Evolutionary conservation across 92 coral and sea anemone genomes (phyloP).

Genomic region (Micromussa lordhowensis): DNA sequence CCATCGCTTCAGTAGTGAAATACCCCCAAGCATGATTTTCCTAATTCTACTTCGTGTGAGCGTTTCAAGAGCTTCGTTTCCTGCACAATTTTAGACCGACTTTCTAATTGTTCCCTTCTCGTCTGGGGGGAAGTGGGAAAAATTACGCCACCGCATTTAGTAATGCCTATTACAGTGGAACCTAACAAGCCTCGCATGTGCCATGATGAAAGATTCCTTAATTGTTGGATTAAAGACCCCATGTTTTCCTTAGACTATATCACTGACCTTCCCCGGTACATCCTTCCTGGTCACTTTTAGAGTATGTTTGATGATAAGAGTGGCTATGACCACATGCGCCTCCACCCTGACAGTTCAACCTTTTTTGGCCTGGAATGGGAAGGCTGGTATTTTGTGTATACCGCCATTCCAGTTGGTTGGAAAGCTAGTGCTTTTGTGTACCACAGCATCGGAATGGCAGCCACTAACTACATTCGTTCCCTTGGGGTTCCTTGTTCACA

Average conservation of each 20-base stretch:
- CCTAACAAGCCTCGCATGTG: too few relatives aligned
- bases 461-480: constrained; percentile 25
- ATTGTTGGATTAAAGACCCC: constrained; percentile 39
- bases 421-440: constrained; percentile 56
- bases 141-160: too few relatives aligned
- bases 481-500: constrained; percentile 4
- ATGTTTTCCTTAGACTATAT: constrained; percentile 7
- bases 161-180: too few relatives aligned
- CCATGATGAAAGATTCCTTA: constrained; percentile 26
- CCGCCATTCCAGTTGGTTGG: constrained; percentile 42
- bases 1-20: too few relatives aligned
- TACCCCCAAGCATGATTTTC: neutral
- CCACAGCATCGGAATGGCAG: constrained; percentile 29
- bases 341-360: neutral
- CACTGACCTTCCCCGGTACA: constrained; percentile 15
- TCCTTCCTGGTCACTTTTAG: constrained; percentile 6
- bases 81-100: constrained; percentile 9
- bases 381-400: constrained; percentile 37
- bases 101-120: too few relatives aligned
- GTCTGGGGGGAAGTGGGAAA: too few relatives aligned
- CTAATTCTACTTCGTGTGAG: constrained; percentile 17
- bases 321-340: too few relatives aligned
- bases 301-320: constrained; percentile 6
- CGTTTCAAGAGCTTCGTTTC: neutral
- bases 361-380: constrained; percentile 28